phyloP scores from a whole-genome alignment of 2,113 vertebrate genomes.

The Amphiprion ocellaris region DNA sequence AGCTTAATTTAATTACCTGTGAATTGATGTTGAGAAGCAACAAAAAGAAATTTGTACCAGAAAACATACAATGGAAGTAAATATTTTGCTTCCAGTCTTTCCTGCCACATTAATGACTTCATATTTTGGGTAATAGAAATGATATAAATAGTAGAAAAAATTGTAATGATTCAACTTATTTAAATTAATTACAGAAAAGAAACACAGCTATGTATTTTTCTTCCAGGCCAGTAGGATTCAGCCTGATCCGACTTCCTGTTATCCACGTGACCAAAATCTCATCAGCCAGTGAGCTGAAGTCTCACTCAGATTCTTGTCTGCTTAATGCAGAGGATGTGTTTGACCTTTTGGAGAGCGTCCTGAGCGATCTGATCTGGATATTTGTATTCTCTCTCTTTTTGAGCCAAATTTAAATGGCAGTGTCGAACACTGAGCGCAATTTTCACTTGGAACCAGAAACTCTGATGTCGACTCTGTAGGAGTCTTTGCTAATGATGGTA shows the following conservation, averaged over 20 bases:
- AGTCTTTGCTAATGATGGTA: background rate
- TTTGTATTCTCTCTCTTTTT: conserved; percentile 41
- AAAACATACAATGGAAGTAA: no score
- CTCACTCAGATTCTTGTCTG: background rate
- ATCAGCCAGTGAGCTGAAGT: background rate
- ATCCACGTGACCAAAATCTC: background rate
- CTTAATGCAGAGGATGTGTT: conserved; percentile 41
- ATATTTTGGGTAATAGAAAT: no score
- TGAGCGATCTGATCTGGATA: conserved; percentile 21
- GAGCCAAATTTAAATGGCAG: conserved; percentile 23
- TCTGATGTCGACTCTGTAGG: background rate
- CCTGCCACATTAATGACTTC: no score
- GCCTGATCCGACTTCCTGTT: no score
- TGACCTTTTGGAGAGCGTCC: conserved; percentile 51
- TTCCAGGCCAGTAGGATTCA: no score
- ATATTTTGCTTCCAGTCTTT: no score
- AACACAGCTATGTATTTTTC: no score
- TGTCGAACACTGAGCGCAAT: conserved; percentile 10
- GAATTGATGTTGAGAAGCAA: no score
- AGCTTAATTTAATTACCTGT: no score
- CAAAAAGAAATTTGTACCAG: no score
- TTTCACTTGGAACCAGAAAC: conserved; percentile 5
- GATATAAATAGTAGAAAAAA: no score
- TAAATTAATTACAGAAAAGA: background rate
- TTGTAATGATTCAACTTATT: background rate